Evolutionary conservation across 1,140 invertebrate species (phyloP), one percentile per base, ranked within the genome.

Genomic region (Atopsyche davidsoni): DNA sequence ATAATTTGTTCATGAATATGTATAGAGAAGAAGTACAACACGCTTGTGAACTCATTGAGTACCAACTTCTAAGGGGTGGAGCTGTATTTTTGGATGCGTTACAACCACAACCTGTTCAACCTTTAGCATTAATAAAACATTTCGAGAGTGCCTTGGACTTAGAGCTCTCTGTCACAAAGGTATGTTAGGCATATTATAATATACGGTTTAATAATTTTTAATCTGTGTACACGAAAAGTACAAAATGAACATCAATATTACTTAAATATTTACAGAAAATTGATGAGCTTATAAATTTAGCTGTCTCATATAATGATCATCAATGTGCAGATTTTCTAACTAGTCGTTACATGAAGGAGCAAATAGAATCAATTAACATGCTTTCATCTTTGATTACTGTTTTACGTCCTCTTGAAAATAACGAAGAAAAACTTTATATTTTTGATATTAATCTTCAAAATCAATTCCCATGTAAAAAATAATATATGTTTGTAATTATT

Each of bases 41-140:
- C 34, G 38, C 47, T 11, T 1, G 11, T 10, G 23, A 16, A 19
- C 24, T 49, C 3, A 34, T 42, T 22, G 25, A 49, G 25, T 49
- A 49, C 23, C 47, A 49, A 42, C 31, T 49, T 25, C 25, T 42
- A 2, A 41, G 47, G 14, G 47, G 47, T 16, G 47, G 47, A 21
- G 21, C n/a, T 17, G 38, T 49, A 19, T 14, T 16, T 11, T 23
- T 49, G 17, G 3, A 49, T 3, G 22, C 19, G n/a, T 14, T 49
- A 19, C 16, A 19, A 32, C 11, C 38, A 22, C 47, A 38, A 32
- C 10, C 2, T 34, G 16, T 42, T 17, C 2, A 42, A 22, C 38
- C 41, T 21, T 32, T 25, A 9, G 11, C 38, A 14, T 41, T 49
- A 3, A 16, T 42, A 18, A 17, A 41, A 42, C 24, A 34, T 49